Evolutionary conservation across 2,888 invertebrate species (phyloP).

Genomic region (Cheilosia impressa): DNA sequence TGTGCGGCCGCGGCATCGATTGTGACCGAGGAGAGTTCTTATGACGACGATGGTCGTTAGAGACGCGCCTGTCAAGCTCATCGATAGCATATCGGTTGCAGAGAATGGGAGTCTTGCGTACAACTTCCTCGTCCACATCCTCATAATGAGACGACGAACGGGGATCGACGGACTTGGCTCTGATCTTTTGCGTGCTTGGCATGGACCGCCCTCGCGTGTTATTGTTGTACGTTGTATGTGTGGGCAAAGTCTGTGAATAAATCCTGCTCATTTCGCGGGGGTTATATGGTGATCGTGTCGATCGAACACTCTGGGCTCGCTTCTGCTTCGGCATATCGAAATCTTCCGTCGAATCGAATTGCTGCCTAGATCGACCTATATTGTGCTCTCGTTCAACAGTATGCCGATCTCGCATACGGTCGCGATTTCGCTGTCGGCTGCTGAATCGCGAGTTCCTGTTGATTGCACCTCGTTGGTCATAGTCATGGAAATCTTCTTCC

Average conservation of each 20-base stretch:
- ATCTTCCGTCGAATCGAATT: conserved; percentile 80
- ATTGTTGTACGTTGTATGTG: not conserved
- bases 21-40: conserved; percentile 79
- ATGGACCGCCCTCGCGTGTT: conserved; percentile 78
- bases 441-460: conserved; percentile 80
- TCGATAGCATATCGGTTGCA: conserved; percentile 89
- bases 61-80: conserved; percentile 77
- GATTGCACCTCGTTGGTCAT: conserved; percentile 76
- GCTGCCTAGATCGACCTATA: conserved; percentile 80
- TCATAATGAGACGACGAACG: conserved; percentile 79
- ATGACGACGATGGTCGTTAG: conserved; percentile 66
- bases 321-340: conserved; percentile 78
- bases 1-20: conserved; percentile 82
- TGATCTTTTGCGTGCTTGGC: conserved; percentile 76
- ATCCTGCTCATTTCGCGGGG: conserved; percentile 79
- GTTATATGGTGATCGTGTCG: conserved; percentile 79
- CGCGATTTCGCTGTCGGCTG: conserved; percentile 80
- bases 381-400: conserved; percentile 84
- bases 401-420: conserved; percentile 83
- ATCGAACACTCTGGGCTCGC: conserved; percentile 80
- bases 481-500: conserved; percentile 77
- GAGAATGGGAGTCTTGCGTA: conserved; percentile 86
- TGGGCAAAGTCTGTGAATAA: conserved; percentile 75
- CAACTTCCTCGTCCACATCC: conserved; percentile 81
- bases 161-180: conserved; percentile 83